phyloP scores from a whole-genome alignment of 2,888 invertebrate genomes.

The Brachypterus glaber region DNA sequence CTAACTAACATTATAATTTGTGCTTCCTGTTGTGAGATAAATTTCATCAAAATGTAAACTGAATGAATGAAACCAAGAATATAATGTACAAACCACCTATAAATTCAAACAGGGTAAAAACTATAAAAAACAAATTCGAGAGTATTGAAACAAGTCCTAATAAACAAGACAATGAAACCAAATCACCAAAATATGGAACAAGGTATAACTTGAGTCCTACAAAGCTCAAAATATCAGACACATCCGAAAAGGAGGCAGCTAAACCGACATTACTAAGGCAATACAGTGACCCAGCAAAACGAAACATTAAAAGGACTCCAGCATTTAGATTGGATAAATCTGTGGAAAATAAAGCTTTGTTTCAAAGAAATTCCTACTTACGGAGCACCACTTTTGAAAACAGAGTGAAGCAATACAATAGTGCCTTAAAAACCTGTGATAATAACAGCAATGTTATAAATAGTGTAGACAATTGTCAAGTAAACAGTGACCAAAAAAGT shows the following conservation, averaged over 20 bases:
- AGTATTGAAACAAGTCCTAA: slow-evolving; percentile 26
- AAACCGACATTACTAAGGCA: slow-evolving; percentile 30
- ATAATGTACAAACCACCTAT: slow-evolving; percentile 38
- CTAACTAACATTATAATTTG: slow-evolving; percentile 18
- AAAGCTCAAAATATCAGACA: slow-evolving; percentile 9
- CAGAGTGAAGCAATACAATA: slow-evolving; percentile 30
- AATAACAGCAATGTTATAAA: slow-evolving; percentile 16
- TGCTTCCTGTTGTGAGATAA: slow-evolving; percentile 20
- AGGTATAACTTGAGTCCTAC: slow-evolving; percentile 18
- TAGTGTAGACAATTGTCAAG: slow-evolving; percentile 11
- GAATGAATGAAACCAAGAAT: background rate
- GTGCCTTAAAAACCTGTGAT: slow-evolving; percentile 24
- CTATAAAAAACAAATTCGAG: slow-evolving; percentile 57
- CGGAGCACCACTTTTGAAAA: slow-evolving; percentile 27
- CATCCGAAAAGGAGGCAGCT: background rate
- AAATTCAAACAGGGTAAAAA: slow-evolving; percentile 47
- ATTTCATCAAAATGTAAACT: slow-evolving; percentile 1
- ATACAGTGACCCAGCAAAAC: slow-evolving; percentile 39
- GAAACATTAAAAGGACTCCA: slow-evolving; percentile 47
- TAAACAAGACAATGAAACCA: slow-evolving; percentile 6
- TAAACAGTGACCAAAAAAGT: no score
- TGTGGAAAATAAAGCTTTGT: slow-evolving; percentile 21
- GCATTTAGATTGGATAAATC: slow-evolving; percentile 46
- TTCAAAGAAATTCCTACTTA: slow-evolving; percentile 21
- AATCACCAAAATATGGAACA: slow-evolving; percentile 11